Conservation (phyloP, 1,140 invertebrate genomes). For the Drosophila pseudoobscura region DNA sequence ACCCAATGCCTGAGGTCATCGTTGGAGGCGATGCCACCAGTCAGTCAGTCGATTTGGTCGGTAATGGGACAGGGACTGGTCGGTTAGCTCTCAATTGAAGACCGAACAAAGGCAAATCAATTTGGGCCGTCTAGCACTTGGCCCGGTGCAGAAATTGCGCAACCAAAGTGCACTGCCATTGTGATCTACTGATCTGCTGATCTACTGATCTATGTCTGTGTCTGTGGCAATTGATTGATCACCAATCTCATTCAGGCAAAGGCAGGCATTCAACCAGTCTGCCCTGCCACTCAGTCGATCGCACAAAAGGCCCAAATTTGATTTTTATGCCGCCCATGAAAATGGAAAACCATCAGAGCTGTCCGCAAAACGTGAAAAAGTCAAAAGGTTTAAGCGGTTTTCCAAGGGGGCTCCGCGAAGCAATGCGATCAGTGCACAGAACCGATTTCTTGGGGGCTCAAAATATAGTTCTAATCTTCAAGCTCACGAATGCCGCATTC, state of each 20-base stretch:
- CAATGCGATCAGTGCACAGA: too few species aligned
- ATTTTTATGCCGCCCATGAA: conserved; percentile 66
- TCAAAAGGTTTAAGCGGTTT: conserved; percentile 44
- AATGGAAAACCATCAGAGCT: conserved; percentile 9
- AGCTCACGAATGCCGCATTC: too few species aligned
- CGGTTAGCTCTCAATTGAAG: conserved; percentile 12
- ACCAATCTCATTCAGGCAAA: conserved; percentile 8
- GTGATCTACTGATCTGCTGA: neutral
- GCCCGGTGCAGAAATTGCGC: neutral
- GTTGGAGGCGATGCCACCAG: conserved; percentile 10
- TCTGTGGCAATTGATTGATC: conserved; percentile 28
- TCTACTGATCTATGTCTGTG: neutral
- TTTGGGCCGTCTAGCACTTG: conserved; percentile 8
- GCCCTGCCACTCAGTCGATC: conserved; percentile 10
- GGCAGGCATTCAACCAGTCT: conserved; percentile 9
- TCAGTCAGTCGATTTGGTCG: conserved; percentile 7
- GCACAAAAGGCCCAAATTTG: conserved; percentile 41
- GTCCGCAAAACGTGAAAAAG: conserved; percentile 31
- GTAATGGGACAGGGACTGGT: conserved; percentile 30
- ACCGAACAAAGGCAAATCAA: conserved; percentile 34
- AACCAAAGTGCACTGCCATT: conserved; percentile 36
- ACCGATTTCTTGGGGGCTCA: too few species aligned
- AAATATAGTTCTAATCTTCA: too few species aligned
- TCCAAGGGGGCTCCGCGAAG: neutral
- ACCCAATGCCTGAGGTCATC: conserved; percentile 46